phyloP scores from a whole-genome alignment of 2,113 vertebrate genomes.

The Cnemophilus loriae region DNA sequence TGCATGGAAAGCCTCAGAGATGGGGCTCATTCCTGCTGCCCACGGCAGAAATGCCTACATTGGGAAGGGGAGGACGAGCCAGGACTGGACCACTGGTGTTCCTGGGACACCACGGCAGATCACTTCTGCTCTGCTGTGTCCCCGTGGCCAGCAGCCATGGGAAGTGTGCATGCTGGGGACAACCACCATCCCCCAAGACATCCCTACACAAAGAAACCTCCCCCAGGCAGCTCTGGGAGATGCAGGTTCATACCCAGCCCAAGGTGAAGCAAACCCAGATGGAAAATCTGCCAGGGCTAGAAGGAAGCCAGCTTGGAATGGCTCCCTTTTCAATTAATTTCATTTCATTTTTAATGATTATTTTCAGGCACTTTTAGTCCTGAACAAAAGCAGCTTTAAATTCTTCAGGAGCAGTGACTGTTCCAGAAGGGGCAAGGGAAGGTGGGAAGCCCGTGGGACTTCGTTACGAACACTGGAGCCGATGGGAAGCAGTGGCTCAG shows the following conservation, averaged over 20 bases:
- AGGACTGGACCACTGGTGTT: background rate
- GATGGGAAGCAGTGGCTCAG: background rate
- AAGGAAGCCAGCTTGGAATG: background rate
- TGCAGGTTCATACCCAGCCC: background rate
- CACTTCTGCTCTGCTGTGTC: background rate
- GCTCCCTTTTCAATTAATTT: background rate
- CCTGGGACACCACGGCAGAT: rapidly evolving
- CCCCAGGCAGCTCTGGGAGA: background rate
- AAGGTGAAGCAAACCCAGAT: background rate
- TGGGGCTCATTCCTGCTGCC: background rate
- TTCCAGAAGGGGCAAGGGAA: background rate
- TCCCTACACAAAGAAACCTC: background rate
- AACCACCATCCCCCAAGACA: rapidly evolving
- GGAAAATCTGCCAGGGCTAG: background rate
- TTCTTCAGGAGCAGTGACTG: background rate
- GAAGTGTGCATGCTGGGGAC: background rate
- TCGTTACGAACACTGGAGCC: background rate
- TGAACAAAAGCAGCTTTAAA: conserved; percentile 44
- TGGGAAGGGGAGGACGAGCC: background rate
- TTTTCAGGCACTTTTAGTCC: background rate
- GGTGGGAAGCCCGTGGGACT: conserved; percentile 35
- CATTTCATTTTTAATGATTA: conserved; percentile 7
- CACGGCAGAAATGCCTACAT: too few relatives aligned
- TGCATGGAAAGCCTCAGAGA: background rate
- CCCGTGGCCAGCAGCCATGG: background rate